phyloP scores from a whole-genome alignment of 1,140 invertebrate species.

The Meloidogyne floridensis region DNA sequence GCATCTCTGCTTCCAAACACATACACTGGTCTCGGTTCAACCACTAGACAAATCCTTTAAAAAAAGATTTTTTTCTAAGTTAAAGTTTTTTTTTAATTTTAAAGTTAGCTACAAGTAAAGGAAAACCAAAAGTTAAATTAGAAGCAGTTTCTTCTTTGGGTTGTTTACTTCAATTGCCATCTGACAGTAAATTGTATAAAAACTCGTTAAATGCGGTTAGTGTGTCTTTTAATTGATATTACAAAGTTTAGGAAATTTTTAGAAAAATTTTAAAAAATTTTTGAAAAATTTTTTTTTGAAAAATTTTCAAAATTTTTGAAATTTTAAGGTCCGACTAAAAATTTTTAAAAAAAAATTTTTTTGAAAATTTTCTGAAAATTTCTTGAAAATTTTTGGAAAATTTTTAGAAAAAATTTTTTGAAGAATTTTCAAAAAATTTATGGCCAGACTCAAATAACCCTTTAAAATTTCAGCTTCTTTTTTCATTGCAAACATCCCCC shows the following conservation, averaged over 20 bases:
- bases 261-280: background rate
- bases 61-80: too few species aligned
- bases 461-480: constrained; percentile 26
- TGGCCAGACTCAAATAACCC: background rate
- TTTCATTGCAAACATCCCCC: constrained; percentile 42
- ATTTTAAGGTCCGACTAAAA: background rate
- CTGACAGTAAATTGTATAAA: constrained; percentile 21
- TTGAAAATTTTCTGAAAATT: background rate
- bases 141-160: constrained; percentile 34
- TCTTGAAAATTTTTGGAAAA: background rate
- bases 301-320: background rate
- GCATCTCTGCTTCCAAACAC: too few species aligned
- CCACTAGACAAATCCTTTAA: too few species aligned
- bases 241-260: too few species aligned
- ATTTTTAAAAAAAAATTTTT: constrained; percentile 22
- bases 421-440: constrained; percentile 9
- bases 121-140: constrained; percentile 42
- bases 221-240: background rate
- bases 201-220: constrained; percentile 24
- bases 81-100: constrained; percentile 20
- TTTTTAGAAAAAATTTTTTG: too few species aligned
- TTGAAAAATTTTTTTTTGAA: background rate
- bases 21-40: too few species aligned
- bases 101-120: constrained; percentile 30
- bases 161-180: constrained; percentile 41